Evolutionary conservation across 2,888 invertebrate species (phyloP).

Genomic region (Oscheius sp.): DNA sequence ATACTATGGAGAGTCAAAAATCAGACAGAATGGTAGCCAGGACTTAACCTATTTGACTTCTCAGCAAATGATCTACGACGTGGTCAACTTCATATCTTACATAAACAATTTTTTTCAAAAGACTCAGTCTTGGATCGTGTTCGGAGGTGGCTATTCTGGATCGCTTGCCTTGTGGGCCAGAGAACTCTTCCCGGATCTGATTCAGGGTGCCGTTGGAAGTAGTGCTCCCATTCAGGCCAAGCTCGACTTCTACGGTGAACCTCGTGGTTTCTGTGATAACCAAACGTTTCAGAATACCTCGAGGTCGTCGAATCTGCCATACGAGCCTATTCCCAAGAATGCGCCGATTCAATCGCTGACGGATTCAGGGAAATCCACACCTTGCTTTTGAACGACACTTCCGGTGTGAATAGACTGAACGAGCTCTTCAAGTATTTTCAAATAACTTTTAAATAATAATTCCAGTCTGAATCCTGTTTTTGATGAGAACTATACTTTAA

Average conservation of each 20-base stretch:
- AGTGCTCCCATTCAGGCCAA: conserved; percentile 89
- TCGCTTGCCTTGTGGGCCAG: conserved; percentile 89
- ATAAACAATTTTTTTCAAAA: conserved; percentile 78
- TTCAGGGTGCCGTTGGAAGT: conserved; percentile 86
- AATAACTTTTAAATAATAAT: background rate
- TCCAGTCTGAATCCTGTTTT: conserved; percentile 14
- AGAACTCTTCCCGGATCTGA: conserved; percentile 85
- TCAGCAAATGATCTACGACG: conserved; percentile 81
- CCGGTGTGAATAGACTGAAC: conserved; percentile 39
- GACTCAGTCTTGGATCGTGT: conserved; percentile 85
- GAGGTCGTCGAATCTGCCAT: conserved; percentile 51
- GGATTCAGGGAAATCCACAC: conserved; percentile 45
- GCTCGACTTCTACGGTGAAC: conserved; percentile 84
- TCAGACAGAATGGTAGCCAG: background rate
- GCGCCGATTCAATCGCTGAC: conserved; percentile 44
- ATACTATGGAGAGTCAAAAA: conserved; percentile 87
- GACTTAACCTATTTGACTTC: conserved; percentile 81
- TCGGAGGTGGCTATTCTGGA: conserved; percentile 85
- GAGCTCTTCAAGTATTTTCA: conserved; percentile 40
- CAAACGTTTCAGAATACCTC: conserved; percentile 43
- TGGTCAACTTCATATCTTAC: conserved; percentile 80
- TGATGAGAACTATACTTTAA: background rate
- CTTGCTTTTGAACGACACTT: conserved; percentile 42
- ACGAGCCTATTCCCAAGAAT: conserved; percentile 38
- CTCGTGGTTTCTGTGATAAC: background rate